Conservation (phyloP, 2,113 vertebrate species). For the Neomonachus schauinslandi region DNA sequence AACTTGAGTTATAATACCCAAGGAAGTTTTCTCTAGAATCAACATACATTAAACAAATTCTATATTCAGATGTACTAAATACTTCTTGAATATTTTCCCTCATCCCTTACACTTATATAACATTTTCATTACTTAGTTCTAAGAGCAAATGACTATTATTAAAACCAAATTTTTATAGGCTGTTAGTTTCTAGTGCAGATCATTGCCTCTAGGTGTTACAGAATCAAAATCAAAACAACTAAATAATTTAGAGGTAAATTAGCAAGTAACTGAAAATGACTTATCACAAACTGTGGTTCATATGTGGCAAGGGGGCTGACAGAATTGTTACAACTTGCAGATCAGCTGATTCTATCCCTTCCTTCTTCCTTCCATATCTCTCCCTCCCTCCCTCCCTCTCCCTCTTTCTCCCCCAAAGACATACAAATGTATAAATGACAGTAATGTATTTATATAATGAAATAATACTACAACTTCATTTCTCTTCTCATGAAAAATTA, state of each 20-base stretch:
- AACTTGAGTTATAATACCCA: background rate
- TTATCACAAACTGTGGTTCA: conserved; percentile 18
- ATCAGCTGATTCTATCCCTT: background rate
- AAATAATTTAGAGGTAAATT: conserved; percentile 76
- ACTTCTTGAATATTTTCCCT: conserved; percentile 8
- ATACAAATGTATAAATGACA: background rate
- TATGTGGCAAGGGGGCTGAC: background rate
- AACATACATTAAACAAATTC: conserved; percentile 10
- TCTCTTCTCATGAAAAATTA: background rate
- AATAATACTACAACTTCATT: background rate
- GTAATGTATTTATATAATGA: background rate
- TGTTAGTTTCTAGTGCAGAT: conserved; percentile 62
- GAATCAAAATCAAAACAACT: conserved; percentile 74
- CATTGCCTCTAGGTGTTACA: conserved; percentile 72
- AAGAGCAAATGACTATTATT: conserved; percentile 60
- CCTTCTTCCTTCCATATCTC: background rate
- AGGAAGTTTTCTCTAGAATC: conserved; percentile 19
- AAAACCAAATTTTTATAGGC: conserved; percentile 66
- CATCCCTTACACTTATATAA: conserved; percentile 46
- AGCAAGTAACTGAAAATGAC: conserved; percentile 70
- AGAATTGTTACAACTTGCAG: background rate
- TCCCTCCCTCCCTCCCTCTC: background rate
- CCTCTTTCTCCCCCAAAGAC: background rate
- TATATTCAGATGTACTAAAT: background rate
- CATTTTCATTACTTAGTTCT: conserved; percentile 68